Conservation (phyloP, 2,113 vertebrate genomes). For the Oceanodroma tethys region DNA sequence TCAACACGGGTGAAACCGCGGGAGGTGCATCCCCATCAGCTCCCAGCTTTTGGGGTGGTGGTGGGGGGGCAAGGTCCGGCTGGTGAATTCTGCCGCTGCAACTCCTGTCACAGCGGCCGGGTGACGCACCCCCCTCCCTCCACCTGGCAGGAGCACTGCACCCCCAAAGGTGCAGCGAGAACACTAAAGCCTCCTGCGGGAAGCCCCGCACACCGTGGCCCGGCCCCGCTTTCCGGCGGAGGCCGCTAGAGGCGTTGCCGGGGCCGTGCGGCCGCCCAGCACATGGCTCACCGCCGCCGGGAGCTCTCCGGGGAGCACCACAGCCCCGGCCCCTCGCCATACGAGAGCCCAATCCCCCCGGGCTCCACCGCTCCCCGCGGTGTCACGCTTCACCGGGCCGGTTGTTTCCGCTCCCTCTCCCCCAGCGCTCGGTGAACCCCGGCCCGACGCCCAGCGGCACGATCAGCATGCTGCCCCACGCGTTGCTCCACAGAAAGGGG, state of each 20-base stretch:
- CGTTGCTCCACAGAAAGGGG: no score
- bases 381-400: not conserved
- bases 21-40: not conserved
- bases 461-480: not conserved
- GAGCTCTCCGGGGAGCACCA: not conserved
- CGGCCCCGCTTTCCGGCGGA: not conserved
- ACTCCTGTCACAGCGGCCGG: rapidly evolving
- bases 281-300: not conserved
- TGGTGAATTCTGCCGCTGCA: no score
- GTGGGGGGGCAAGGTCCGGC: not conserved
- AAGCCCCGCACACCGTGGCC: not conserved
- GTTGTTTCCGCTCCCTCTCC: rapidly evolving
- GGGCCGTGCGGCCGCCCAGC: not conserved
- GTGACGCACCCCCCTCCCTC: not conserved
- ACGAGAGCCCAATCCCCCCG: not conserved
- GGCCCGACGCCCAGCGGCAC: no score
- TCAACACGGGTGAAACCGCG: rapidly evolving
- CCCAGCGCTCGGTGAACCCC: not conserved
- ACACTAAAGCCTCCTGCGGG: rapidly evolving
- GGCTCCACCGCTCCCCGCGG: not conserved
- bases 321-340: rapidly evolving
- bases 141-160: rapidly evolving
- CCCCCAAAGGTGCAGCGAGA: rapidly evolving
- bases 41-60: not conserved
- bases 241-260: not conserved